Conservation (phyloP, 1,140 invertebrate species). For the Neomicropteryx cornuta region DNA sequence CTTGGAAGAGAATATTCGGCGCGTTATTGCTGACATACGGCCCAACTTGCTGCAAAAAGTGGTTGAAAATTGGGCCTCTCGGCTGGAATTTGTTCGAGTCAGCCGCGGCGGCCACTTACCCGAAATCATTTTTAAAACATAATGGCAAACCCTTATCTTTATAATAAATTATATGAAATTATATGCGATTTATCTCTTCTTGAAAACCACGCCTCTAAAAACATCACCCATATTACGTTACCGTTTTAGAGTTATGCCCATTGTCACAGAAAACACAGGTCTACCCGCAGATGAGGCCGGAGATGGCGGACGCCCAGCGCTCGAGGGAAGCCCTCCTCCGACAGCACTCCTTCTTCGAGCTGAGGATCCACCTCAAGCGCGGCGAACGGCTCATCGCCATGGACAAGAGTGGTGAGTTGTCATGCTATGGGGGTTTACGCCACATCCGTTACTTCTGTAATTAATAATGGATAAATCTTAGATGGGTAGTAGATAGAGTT, state of each 20-base stretch:
- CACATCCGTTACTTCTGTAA: slow-evolving; percentile 1
- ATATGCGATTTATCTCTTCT: too few species aligned
- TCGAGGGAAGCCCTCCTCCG: slow-evolving; percentile 58
- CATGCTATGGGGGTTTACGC: too few species aligned
- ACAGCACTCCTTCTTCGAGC: slow-evolving; percentile 82
- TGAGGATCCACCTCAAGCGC: slow-evolving; percentile 76
- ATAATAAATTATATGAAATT: too few species aligned
- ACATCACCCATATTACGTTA: background rate
- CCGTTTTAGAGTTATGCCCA: slow-evolving; percentile 4
- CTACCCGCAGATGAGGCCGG: slow-evolving; percentile 22
- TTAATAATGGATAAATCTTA: background rate
- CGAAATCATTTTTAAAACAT: too few species aligned
- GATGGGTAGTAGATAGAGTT: background rate
- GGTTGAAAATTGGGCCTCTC: too few species aligned
- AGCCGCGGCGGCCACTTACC: background rate
- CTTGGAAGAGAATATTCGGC: too few species aligned
- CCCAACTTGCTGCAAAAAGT: too few species aligned
- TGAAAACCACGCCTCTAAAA: too few species aligned
- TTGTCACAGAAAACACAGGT: slow-evolving; percentile 15
- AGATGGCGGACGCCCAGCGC: slow-evolving; percentile 47
- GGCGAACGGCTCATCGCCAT: slow-evolving; percentile 84
- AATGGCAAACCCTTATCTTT: too few species aligned
- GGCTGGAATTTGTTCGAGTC: too few species aligned
- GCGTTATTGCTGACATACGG: too few species aligned
- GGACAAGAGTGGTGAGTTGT: slow-evolving; percentile 81